These are phyloP conservation scores for Ibidorhyncha struthersii DNA, from an alignment of 2,113 vertebrate species.

Conservation along the genomic window DNA sequence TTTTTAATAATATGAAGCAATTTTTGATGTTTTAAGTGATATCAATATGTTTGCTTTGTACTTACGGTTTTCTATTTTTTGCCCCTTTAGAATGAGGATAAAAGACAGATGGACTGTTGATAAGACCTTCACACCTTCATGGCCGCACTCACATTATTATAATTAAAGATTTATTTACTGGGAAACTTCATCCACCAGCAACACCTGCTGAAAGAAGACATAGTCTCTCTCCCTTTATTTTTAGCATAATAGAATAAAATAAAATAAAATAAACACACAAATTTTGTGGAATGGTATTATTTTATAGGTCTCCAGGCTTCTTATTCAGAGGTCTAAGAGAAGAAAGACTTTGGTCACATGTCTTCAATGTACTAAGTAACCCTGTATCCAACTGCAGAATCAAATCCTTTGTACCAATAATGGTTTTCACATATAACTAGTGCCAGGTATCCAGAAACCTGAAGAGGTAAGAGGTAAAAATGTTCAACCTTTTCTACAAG, in stretches of 20 bases:
- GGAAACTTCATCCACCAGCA: not conserved
- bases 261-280: not conserved
- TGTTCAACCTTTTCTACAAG: not conserved
- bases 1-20: not conserved
- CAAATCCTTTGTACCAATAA: not conserved
- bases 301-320: not conserved
- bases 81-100: not conserved
- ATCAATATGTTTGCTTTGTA: not conserved
- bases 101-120: not conserved
- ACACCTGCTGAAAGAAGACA: fast-evolving
- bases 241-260: not conserved
- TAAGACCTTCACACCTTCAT: not conserved
- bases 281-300: not conserved
- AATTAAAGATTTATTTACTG: not conserved
- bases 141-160: not conserved
- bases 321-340: not conserved
- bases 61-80: not conserved
- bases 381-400: not conserved
- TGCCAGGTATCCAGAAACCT: not conserved
- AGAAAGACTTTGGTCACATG: not conserved
- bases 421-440: not conserved
- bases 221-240: not conserved
- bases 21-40: not conserved
- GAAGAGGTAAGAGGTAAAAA: not conserved
- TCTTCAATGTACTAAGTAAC: not conserved